These are phyloP conservation scores for Ispidina lecontei DNA, from an alignment of 2,797 vertebrate species.

Conservation along the genomic window DNA sequence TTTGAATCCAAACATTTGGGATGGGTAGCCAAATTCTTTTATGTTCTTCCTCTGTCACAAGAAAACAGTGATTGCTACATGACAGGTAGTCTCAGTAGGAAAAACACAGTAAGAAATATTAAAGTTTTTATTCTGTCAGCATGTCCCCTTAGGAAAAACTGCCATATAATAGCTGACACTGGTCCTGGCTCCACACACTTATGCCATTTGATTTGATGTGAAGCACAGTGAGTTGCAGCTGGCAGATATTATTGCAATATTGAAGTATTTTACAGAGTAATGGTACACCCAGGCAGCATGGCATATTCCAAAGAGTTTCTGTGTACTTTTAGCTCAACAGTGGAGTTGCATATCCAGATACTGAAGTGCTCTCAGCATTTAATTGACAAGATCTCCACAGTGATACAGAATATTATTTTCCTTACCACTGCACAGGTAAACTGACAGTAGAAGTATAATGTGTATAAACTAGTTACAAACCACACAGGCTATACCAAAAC, in stretches of 20 bases:
- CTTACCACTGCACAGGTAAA: background rate
- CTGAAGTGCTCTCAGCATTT: background rate
- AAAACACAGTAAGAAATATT: constrained; percentile 27
- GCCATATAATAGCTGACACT: constrained; percentile 47
- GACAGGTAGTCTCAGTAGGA: constrained; percentile 32
- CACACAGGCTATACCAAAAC: background rate
- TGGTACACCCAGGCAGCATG: background rate
- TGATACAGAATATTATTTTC: background rate
- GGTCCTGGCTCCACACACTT: constrained; percentile 32
- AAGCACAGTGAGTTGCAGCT: constrained; percentile 44
- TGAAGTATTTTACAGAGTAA: constrained; percentile 46
- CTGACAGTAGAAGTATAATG: background rate
- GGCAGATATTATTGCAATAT: constrained; percentile 61
- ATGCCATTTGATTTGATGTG: constrained; percentile 52
- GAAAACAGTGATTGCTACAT: constrained; percentile 15
- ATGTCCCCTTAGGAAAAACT: constrained; percentile 64
- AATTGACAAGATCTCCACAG: constrained; percentile 28
- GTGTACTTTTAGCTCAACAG: background rate
- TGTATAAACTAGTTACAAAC: constrained; percentile 5
- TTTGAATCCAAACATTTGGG: background rate
- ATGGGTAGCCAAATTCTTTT: background rate
- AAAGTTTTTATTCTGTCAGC: constrained; percentile 63
- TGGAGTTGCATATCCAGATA: background rate
- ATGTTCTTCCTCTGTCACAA: background rate
- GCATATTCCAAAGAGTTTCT: background rate